These are phyloP conservation scores for Chrysolina haemoptera DNA, from an alignment of 2,888 invertebrate species.

Conservation along the genomic window DNA sequence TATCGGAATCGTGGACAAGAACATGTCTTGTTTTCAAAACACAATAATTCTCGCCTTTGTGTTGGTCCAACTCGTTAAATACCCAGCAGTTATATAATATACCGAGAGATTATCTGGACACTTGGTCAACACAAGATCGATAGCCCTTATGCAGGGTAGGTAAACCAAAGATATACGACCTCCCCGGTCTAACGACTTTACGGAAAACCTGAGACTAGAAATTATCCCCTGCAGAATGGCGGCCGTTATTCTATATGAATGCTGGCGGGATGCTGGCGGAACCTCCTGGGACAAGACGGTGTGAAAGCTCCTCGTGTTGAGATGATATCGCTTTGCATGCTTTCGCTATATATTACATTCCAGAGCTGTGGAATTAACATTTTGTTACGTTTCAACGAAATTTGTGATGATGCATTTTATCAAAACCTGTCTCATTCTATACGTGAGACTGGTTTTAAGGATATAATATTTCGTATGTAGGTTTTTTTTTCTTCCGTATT, in stretches of 20 bases:
- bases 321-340: slow-evolving; percentile 40
- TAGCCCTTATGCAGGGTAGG: slow-evolving; percentile 34
- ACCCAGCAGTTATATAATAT: not conserved
- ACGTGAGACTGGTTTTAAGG: too few species aligned
- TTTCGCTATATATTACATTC: slow-evolving; percentile 32
- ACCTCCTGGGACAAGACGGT: slow-evolving; percentile 40
- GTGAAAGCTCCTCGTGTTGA: slow-evolving; percentile 37
- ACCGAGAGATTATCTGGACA: slow-evolving; percentile 38
- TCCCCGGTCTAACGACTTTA: slow-evolving; percentile 44
- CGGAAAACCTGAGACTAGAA: slow-evolving; percentile 46
- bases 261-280: slow-evolving; percentile 35
- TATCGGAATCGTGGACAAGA: too few species aligned
- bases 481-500: too few species aligned
- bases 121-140: slow-evolving; percentile 41
- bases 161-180: slow-evolving; percentile 44
- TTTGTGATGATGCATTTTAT: not conserved
- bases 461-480: too few species aligned
- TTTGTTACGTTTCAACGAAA: not conserved
- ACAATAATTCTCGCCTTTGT: too few species aligned
- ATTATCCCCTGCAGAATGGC: slow-evolving; percentile 47
- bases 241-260: slow-evolving; percentile 45
- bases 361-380: not conserved
- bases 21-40: too few species aligned
- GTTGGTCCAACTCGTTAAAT: not conserved
- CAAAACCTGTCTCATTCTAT: not conserved